These are phyloP conservation scores for Drosophila sp. DNA, from an alignment of 1,140 invertebrate species.

Conservation along the genomic window DNA sequence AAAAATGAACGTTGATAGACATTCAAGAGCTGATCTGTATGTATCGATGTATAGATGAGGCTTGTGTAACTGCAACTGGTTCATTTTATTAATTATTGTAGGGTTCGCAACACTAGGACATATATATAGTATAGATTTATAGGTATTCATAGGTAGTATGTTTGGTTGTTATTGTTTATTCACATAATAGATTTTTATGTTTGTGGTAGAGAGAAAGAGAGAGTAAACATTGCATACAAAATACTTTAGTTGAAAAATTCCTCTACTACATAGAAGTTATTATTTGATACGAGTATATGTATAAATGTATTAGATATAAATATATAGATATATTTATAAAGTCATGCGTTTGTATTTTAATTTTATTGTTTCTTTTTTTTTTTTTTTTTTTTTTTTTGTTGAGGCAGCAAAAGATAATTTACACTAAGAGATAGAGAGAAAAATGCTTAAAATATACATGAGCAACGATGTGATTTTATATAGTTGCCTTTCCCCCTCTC, in stretches of 20 bases:
- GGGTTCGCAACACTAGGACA: constrained; percentile 57
- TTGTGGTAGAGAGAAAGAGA: constrained; percentile 74
- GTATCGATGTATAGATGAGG: constrained; percentile 73
- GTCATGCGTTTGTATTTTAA: constrained; percentile 66
- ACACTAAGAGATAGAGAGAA: constrained; percentile 54
- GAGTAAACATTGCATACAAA: constrained; percentile 80
- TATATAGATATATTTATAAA: constrained; percentile 42
- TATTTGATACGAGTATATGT: constrained; percentile 29
- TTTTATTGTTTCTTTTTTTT: no score
- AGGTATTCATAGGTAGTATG: constrained; percentile 17
- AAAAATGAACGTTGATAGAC: constrained; percentile 76
- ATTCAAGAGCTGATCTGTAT: constrained; percentile 78
- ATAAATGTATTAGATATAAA: constrained; percentile 24
- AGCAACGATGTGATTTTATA: constrained; percentile 41
- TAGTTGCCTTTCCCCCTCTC: background rate
- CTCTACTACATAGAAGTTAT: constrained; percentile 67
- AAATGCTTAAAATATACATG: constrained; percentile 52
- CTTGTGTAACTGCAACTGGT: constrained; percentile 75
- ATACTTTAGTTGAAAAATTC: constrained; percentile 78
- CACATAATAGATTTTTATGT: constrained; percentile 23
- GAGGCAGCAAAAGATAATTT: constrained; percentile 69
- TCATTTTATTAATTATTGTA: constrained; percentile 61
- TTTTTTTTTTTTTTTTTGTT: constrained; percentile 8
- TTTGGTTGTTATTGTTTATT: constrained; percentile 9
- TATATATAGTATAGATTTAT: constrained; percentile 44